These are phyloP conservation scores for Tipula unca DNA, from an alignment of 2,888 invertebrate species.

Conservation along the genomic window DNA sequence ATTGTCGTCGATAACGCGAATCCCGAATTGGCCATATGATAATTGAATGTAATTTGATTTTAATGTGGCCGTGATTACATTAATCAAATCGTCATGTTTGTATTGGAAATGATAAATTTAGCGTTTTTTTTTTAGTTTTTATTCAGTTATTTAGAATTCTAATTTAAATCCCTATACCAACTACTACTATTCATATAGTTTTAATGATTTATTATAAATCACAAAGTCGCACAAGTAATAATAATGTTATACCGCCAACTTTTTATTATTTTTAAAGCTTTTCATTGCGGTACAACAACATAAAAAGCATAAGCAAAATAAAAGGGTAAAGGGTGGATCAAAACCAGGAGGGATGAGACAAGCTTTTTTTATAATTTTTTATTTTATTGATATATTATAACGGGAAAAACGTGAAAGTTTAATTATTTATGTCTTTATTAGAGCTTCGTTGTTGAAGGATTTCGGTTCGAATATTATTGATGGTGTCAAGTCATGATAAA, in stretches of 20 bases:
- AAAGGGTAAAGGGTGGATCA: background rate
- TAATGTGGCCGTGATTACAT: background rate
- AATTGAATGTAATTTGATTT: background rate
- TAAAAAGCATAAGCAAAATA: background rate
- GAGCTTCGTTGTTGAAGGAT: background rate
- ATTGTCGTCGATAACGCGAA: background rate
- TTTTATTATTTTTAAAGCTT: background rate
- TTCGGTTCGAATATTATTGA: background rate
- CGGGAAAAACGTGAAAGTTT: background rate
- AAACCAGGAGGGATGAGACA: background rate
- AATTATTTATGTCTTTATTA: constrained; percentile 19
- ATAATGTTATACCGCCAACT: background rate
- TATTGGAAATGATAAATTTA: background rate
- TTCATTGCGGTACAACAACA: background rate
- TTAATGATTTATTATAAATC: background rate
- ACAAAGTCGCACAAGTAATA: background rate
- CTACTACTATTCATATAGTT: background rate
- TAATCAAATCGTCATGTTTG: background rate
- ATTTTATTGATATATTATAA: background rate
- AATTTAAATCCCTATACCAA: background rate
- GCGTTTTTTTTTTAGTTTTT: background rate
- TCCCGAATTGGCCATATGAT: background rate
- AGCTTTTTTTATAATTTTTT: background rate
- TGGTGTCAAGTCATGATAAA: background rate
- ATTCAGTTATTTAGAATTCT: background rate